Percentiles rank a stretch among this genome's conserved stretches.
These are phyloP conservation scores for Umimayanthus chanpuru DNA, from an alignment of 92 coral and sea anemone species.

Conservation along the genomic window DNA sequence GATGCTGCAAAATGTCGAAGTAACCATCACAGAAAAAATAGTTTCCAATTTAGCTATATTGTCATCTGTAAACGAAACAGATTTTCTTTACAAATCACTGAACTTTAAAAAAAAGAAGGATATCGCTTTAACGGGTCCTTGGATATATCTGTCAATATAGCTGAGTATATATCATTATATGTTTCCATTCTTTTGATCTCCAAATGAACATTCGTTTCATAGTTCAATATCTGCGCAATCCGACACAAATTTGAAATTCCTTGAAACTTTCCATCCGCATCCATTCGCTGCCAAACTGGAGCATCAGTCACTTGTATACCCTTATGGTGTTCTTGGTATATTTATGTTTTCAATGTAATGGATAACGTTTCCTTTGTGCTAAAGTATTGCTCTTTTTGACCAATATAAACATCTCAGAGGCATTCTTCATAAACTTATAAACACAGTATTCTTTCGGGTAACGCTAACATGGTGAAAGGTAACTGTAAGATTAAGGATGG, in stretches of 20 bases:
- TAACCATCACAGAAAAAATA: neutral
- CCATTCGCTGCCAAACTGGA: neutral
- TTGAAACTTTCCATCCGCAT: slow-evolving; percentile 16
- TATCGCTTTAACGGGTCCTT: neutral
- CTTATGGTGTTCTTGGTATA: too few species aligned
- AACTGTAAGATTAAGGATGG: neutral
- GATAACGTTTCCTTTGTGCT: neutral
- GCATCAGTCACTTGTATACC: neutral
- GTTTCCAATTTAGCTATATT: neutral
- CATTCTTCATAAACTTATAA: neutral
- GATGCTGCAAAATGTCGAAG: neutral
- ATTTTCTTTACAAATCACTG: neutral
- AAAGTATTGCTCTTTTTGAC: neutral
- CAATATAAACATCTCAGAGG: neutral
- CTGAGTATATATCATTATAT: too few species aligned
- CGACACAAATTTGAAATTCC: slow-evolving; percentile 5
- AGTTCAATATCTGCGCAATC: neutral
- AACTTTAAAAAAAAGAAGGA: neutral
- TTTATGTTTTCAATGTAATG: too few species aligned
- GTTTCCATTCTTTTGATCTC: neutral
- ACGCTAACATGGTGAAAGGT: neutral
- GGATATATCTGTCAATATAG: slow-evolving; percentile 8
- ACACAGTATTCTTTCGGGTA: neutral
- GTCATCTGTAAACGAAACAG: too few species aligned
- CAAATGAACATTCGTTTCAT: slow-evolving; percentile 2